These are phyloP conservation scores for Cryptotermes secundus DNA, from an alignment of 1,140 invertebrate species.

Conservation along the genomic window DNA sequence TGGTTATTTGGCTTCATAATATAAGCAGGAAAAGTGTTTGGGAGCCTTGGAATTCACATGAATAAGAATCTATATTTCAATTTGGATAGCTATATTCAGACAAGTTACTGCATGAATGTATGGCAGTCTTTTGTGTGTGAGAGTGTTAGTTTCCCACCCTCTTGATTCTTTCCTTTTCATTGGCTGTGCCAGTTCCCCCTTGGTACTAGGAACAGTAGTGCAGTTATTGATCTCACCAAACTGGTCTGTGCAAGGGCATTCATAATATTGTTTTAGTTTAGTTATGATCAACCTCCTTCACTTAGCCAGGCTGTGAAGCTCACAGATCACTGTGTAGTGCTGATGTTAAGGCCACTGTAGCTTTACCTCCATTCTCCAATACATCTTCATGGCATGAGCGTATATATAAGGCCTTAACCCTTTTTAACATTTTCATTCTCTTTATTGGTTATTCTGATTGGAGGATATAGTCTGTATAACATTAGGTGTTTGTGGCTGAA, in stretches of 20 bases:
- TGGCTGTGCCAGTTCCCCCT: not conserved
- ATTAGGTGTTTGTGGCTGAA: too few species aligned
- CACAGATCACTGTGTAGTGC: too few species aligned
- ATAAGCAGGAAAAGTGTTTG: not conserved
- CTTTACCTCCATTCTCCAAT: too few species aligned
- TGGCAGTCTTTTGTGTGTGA: not conserved
- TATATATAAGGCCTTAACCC: too few species aligned
- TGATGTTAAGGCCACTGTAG: too few species aligned
- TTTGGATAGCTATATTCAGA: not conserved
- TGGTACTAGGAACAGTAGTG: not conserved
- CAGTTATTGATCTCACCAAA: not conserved
- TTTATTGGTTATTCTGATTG: too few species aligned
- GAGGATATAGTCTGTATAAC: too few species aligned
- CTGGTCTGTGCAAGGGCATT: not conserved
- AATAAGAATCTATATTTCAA: not conserved
- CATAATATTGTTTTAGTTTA: not conserved
- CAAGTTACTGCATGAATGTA: not conserved
- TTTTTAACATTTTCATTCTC: too few species aligned
- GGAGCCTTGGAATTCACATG: not conserved
- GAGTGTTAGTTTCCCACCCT: not conserved
- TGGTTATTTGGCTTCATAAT: not conserved
- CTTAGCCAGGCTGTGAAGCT: too few species aligned
- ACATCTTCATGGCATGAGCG: too few species aligned
- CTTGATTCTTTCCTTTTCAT: not conserved
- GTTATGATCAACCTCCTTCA: too few species aligned